Conservation (phyloP, 2,888 invertebrate genomes). For the Archips xylosteana region DNA sequence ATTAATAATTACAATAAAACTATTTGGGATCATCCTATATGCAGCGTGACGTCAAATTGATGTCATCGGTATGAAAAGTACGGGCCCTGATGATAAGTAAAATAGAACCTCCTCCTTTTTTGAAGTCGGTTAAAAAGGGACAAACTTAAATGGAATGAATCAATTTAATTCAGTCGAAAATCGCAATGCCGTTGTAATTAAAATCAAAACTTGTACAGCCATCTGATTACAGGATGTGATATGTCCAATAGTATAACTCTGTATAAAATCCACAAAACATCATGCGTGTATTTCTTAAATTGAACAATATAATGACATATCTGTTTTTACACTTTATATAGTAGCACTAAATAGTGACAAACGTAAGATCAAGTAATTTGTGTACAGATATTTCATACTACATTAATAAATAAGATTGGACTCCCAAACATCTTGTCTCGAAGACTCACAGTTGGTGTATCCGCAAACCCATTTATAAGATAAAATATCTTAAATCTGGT, state of each 20-base stretch:
- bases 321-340: not conserved
- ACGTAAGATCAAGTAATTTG: not conserved
- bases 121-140: conserved; percentile 4
- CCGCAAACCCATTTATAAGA: not conserved
- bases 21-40: no score
- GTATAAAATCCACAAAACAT: conserved; percentile 12
- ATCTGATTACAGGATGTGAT: not conserved
- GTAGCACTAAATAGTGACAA: not conserved
- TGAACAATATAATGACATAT: not conserved
- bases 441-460: not conserved
- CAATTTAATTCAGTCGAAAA: conserved; percentile 57
- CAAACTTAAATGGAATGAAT: conserved; percentile 54
- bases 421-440: not conserved
- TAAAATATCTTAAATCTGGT: not conserved
- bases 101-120: no score
- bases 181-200: conserved; percentile 47
- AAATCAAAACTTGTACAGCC: conserved; percentile 40
- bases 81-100: no score
- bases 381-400: not conserved
- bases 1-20: no score
- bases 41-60: no score
- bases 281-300: not conserved
- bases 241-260: not conserved
- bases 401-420: not conserved
- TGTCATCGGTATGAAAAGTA: no score